phyloP scores from a whole-genome alignment of 2,113 vertebrate species.

The Equus przewalskii region DNA sequence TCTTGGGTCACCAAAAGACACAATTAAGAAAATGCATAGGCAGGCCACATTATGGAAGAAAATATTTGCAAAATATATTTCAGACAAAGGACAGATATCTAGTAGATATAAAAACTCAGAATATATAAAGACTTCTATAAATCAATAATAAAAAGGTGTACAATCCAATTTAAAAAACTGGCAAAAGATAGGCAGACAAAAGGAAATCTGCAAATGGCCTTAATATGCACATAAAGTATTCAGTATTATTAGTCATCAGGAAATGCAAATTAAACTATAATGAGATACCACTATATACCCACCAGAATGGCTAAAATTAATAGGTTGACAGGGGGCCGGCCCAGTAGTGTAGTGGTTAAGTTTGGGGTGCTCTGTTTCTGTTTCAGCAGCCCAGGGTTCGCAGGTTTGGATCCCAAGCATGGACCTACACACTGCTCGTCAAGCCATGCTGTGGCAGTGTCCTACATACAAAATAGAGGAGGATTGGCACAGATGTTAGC shows the following conservation, averaged over 20 bases:
- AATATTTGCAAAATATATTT: conserved; percentile 14
- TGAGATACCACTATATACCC: background rate
- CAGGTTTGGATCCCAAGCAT: too few relatives aligned
- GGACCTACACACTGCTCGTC: too few relatives aligned
- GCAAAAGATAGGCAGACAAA: background rate
- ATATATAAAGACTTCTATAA: background rate
- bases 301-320: background rate
- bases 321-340: background rate
- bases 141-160: background rate
- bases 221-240: background rate
- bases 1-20: background rate
- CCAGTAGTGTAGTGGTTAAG: too few relatives aligned
- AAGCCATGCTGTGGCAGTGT: too few relatives aligned
- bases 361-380: too few relatives aligned
- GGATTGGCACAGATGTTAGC: too few relatives aligned
- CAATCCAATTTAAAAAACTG: background rate
- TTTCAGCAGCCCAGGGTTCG: too few relatives aligned
- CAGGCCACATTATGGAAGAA: background rate
- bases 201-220: background rate
- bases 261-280: background rate
- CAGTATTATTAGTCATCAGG: background rate
- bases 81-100: background rate
- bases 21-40: background rate
- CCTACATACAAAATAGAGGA: too few relatives aligned
- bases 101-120: background rate